Evolutionary conservation across 2,797 vertebrate species (phyloP), one percentile per base, ranked within the genome.

Genomic region (Garrulus glandarius): DNA sequence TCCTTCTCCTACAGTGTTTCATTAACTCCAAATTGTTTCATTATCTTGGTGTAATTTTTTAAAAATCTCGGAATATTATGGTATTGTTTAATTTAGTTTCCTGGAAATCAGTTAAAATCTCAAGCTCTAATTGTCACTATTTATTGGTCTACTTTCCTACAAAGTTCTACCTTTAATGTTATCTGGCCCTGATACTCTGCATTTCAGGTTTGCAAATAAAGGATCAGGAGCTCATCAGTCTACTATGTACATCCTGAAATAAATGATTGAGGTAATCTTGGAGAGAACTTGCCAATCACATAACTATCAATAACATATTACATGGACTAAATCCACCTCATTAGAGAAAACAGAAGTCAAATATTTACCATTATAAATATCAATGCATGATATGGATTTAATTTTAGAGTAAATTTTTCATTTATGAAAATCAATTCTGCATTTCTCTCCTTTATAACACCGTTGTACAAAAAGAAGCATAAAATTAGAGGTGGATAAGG

Each of bases 11-110:
- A 81, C 9, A 81, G 36, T 0, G 17, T 96, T 95, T 60, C 29
- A 89, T 94, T 95, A 91, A 84, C n/a, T 95, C 41, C 37, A 74
- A 92, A 93, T 95, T 95, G 27, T 94, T 96, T 93, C 75, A 94
- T 95, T 91, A 84, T 22, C 39, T 29, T 59, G 44, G 18, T 43
- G 61, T 39, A 20, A n/a, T 79, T 81, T 93, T 79, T 70, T 15
- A 26, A 1, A 21, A 47, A 75, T 86, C 50, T 72, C 13, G 82
- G 34, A 93, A 68, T 9, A 59, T 22, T 67, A 78, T 56, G 27
- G 44, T 63, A 70, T 26, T 70, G 16, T 76, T 57, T 57, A 92
- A 88, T 36, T 34, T 71, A 36, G 13, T 76, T 93, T 70, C 44
- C 53, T 50, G 20, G 30, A 6, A 52, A 81, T 78, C 23, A 68